Base-by-base conservation (phyloP, 2,888 invertebrate genomes). In the Dryomyza anilis region DNA sequence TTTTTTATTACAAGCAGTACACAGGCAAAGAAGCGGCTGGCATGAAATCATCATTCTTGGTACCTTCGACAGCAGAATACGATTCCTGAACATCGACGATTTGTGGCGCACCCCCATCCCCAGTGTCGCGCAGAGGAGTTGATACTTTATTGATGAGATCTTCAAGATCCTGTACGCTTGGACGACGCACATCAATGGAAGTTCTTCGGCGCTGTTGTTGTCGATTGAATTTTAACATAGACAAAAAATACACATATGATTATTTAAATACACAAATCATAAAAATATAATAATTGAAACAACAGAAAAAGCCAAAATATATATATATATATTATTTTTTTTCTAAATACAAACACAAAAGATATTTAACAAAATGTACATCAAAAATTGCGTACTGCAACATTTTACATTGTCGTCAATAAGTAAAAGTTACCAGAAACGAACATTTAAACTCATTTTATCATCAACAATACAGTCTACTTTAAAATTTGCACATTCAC, bases 51-150 rank as follows among this genome's bases (percentile, higher is more conserved):
- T n/a, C n/a, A n/a, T n/a, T n/a, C n/a, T n/a, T n/a, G n/a, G n/a
- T 82, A 96, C 98, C 97, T 91, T 98, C 98, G 84, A 95, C 92
- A 66, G 96, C 96, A 52, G 96, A 93, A 85, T 98, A 96, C 80
- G 93, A 97, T 81, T 96, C 95, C 83, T 96, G 94, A 50, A 94
- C 92, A 83, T 96, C 95, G 72, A 96, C 91, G 82, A 97, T 96
- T 72, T 89, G 88, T 45, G 97, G 95, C 71, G 95, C 94, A 67
- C 94, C 95, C 71, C 89, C 89, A 78, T 89, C 88, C 70, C 95
- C 95, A 62, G 89, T 83, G 70, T 93, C 88, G 81, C 89, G 90
- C 71, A 97, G 86, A 55, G 97, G 96, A 62, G 95, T 94, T 58
- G 94, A 95, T 50, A 94, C 92, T 82, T 94, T 93, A 82, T 96